phyloP scores from a whole-genome alignment of 1,140 invertebrate species.

The Calycopis cecrops region DNA sequence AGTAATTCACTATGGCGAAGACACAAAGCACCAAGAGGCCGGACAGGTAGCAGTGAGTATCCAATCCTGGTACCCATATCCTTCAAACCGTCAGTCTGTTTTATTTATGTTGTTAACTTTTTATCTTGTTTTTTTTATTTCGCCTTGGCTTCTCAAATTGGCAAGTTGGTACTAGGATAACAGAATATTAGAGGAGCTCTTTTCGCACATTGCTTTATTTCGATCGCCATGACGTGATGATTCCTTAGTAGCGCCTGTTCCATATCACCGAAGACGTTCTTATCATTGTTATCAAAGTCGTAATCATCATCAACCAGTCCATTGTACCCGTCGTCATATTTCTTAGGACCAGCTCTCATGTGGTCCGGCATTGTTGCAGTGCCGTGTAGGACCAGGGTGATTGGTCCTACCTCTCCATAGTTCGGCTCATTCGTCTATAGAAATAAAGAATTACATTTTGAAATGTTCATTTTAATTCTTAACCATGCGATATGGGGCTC shows the following conservation, averaged over 20 bases:
- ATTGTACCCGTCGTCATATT: conserved; percentile 73
- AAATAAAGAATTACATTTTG: neutral
- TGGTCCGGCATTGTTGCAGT: conserved; percentile 79
- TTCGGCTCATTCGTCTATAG: conserved; percentile 53
- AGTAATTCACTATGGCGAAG: too few species aligned
- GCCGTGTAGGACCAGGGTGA: conserved; percentile 81
- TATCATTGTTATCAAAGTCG: neutral
- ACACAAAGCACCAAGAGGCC: too few species aligned
- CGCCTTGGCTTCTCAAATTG: neutral
- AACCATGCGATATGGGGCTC: too few species aligned
- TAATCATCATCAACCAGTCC: too few species aligned
- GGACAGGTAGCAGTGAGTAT: too few species aligned
- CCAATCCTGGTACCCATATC: too few species aligned
- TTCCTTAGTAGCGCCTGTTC: conserved; percentile 56
- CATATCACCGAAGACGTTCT: conserved; percentile 23
- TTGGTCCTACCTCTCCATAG: conserved; percentile 74
- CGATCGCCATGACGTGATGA: conserved; percentile 37
- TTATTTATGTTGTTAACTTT: too few species aligned
- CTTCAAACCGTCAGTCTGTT: too few species aligned
- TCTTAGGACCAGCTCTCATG: conserved; percentile 74
- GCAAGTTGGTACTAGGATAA: conserved; percentile 1
- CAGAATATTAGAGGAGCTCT: neutral
- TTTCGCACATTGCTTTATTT: neutral
- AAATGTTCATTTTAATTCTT: too few species aligned
- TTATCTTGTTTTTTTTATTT: conserved; percentile 8